phyloP scores from a whole-genome alignment of 2,888 invertebrate species.

The Drosophila formosana region DNA sequence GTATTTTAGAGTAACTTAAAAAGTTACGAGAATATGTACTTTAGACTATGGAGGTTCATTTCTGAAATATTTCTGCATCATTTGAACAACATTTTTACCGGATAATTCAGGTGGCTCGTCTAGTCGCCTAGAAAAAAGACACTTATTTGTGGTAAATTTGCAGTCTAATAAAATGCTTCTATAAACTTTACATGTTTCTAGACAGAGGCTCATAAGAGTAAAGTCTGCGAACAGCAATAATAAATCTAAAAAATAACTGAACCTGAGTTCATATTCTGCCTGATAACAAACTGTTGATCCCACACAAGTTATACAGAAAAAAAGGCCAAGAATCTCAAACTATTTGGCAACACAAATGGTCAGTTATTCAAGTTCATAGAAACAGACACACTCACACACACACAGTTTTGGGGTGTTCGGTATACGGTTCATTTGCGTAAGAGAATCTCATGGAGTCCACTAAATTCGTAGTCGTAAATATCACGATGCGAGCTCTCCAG shows the following conservation, averaged over 20 bases:
- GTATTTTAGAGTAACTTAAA: too few relatives aligned
- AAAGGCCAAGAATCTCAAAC: constrained; percentile 37
- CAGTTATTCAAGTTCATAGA: constrained; percentile 36
- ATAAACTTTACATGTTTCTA: too few relatives aligned
- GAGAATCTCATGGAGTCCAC: constrained; percentile 37
- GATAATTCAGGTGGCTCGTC: too few relatives aligned
- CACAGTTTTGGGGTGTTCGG: background rate
- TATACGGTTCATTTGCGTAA: constrained; percentile 53
- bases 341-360: constrained; percentile 24
- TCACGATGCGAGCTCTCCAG: constrained; percentile 60
- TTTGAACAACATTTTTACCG: too few relatives aligned
- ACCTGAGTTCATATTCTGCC: background rate
- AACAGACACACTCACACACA: background rate
- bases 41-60: too few relatives aligned
- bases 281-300: constrained; percentile 44
- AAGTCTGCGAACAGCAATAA: background rate
- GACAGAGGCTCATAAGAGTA: background rate
- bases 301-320: constrained; percentile 19
- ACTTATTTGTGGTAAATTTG: too few relatives aligned
- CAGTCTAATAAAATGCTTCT: too few relatives aligned
- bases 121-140: too few relatives aligned
- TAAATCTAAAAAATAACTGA: background rate
- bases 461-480: constrained; percentile 47
- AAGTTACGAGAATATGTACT: too few relatives aligned
- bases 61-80: too few relatives aligned